Evolutionary conservation across 1,140 invertebrate species (phyloP).

Genomic region (Cecropterus lyciades): DNA sequence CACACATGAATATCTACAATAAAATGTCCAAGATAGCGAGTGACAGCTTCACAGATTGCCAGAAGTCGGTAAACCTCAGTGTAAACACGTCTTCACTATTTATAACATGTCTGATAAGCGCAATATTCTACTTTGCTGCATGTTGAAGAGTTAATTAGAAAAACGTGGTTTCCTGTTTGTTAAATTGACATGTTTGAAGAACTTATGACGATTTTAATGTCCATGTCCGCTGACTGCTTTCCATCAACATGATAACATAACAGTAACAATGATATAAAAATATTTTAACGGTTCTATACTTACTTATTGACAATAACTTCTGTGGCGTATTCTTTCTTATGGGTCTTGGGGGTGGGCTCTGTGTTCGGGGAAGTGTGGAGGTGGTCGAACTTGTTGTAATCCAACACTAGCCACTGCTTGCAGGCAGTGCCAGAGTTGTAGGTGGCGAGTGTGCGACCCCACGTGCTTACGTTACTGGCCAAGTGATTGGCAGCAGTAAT

Average conservation of each 20-base stretch:
- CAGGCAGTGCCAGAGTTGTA: constrained; percentile 94
- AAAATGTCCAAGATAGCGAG: constrained; percentile 5
- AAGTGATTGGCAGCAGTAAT: constrained; percentile 95
- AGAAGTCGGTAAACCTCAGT: constrained; percentile 14
- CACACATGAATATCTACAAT: no score
- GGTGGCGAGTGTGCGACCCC: constrained; percentile 87
- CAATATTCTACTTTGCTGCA: background rate
- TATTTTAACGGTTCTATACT: no score
- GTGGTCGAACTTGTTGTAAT: constrained; percentile 85
- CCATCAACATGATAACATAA: no score
- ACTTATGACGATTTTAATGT: no score
- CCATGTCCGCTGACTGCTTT: no score
- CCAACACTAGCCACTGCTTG: constrained; percentile 95
- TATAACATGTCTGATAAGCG: constrained; percentile 18
- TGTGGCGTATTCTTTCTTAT: constrained; percentile 57
- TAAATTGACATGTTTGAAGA: no score
- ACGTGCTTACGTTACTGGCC: constrained; percentile 88
- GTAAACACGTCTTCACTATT: constrained; percentile 21
- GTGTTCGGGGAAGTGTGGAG: constrained; percentile 37
- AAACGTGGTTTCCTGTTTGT: constrained; percentile 9
- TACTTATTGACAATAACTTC: constrained; percentile 63
- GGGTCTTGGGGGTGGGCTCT: constrained; percentile 18
- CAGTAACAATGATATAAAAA: no score
- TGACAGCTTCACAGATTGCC: constrained; percentile 18
- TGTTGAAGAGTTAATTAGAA: no score